phyloP scores from a whole-genome alignment of 2,797 vertebrate species.

The Sebastes kiyomatsui region DNA sequence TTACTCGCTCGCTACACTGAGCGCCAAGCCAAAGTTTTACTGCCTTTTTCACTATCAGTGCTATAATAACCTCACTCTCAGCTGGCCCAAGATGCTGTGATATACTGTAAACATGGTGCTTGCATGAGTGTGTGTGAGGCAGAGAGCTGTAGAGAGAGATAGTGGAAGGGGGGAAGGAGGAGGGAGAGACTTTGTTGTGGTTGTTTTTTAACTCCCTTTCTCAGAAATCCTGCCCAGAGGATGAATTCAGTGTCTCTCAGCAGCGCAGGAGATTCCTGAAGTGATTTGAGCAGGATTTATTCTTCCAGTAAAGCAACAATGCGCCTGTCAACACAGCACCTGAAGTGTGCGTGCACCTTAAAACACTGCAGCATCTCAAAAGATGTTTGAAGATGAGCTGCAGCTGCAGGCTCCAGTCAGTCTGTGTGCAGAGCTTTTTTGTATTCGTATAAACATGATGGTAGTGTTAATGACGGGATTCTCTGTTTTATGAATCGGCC shows the following conservation, averaged over 20 bases:
- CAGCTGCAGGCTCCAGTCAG: conserved; percentile 15
- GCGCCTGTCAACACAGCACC: conserved; percentile 18
- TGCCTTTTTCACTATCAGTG: background rate
- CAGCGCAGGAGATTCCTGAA: conserved; percentile 45
- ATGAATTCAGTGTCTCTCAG: conserved; percentile 33
- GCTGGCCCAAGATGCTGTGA: background rate
- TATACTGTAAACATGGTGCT: conserved; percentile 2
- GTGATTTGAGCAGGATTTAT: conserved; percentile 40
- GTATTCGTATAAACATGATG: conserved; percentile 4
- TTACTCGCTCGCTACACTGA: background rate
- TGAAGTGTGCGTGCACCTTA: background rate
- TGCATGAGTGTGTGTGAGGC: conserved; percentile 10
- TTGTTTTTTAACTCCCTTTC: conserved; percentile 60
- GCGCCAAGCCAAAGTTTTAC: background rate
- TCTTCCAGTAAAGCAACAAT: conserved; percentile 50
- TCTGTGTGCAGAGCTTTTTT: background rate
- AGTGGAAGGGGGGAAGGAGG: background rate
- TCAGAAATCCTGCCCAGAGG: conserved; percentile 68
- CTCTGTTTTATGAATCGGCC: background rate
- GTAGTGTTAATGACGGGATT: background rate
- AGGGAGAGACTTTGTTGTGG: conserved; percentile 45
- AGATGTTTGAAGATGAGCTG: conserved; percentile 2
- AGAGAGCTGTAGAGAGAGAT: background rate
- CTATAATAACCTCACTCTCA: background rate
- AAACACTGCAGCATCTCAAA: background rate